Conservation (phyloP, 2,888 invertebrate genomes). For the Meliscaeva auricollis region DNA sequence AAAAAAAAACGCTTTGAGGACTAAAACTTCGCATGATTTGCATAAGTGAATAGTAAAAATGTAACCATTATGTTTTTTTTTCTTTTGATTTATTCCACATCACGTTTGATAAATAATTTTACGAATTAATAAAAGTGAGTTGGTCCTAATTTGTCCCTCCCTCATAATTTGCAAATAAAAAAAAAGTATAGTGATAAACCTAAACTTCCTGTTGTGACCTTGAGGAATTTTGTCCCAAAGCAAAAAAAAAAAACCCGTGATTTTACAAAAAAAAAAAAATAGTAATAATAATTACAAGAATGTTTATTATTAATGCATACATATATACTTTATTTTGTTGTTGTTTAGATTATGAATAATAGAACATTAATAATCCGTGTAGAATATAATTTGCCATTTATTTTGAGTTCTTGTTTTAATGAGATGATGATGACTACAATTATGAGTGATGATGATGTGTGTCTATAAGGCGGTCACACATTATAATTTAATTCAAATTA, state of each 20-base stretch:
- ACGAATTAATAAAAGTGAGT: neutral
- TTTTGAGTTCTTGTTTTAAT: conserved; percentile 23
- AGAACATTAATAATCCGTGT: conserved; percentile 21
- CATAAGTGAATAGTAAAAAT: conserved; percentile 19
- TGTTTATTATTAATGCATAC: neutral
- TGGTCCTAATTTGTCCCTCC: neutral
- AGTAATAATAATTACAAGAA: conserved; percentile 4
- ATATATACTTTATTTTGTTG: neutral
- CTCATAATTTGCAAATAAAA: neutral
- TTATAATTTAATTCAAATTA: conserved; percentile 29
- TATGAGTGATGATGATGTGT: conserved; percentile 32
- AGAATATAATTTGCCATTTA: conserved; percentile 15
- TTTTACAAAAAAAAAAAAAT: neutral
- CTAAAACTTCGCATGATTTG: conserved; percentile 18
- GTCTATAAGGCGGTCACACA: conserved; percentile 7
- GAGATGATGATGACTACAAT: conserved; percentile 24
- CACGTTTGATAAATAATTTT: neutral
- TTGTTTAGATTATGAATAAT: neutral
- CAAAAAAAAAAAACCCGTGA: neutral
- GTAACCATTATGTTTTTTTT: neutral
- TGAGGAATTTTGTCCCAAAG: neutral
- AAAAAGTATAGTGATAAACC: conserved; percentile 2
- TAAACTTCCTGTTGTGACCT: neutral
- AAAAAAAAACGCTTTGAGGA: neutral
- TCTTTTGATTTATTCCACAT: conserved; percentile 6